Evolutionary conservation across 2,797 vertebrate species (phyloP).

Genomic region (Poeciliopsis infans): DNA sequence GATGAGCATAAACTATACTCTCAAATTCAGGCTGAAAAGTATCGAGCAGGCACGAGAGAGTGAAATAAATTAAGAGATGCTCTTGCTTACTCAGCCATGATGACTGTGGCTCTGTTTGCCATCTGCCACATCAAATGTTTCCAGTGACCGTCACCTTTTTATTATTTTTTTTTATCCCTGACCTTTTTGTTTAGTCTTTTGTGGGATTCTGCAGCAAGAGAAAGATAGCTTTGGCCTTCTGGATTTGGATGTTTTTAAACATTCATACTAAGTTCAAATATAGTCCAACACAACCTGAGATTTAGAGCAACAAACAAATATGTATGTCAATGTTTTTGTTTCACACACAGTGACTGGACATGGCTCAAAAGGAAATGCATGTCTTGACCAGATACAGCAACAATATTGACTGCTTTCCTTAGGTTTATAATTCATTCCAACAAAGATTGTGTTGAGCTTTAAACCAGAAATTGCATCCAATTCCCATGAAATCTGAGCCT

Average conservation of each 20-base stretch:
- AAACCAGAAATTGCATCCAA: background rate
- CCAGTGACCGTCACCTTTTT: background rate
- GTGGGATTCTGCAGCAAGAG: background rate
- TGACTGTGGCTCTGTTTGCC: background rate
- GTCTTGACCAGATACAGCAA: background rate
- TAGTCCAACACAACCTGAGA: constrained; percentile 18
- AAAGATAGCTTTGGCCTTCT: background rate
- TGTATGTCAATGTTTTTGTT: background rate
- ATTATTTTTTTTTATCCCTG: background rate
- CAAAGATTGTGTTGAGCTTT: background rate
- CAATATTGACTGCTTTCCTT: background rate
- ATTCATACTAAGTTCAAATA: constrained; percentile 31
- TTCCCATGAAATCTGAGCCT: background rate
- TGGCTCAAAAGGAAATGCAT: background rate
- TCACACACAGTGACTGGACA: background rate
- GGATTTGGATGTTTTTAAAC: constrained; percentile 18
- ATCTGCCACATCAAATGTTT: constrained; percentile 2
- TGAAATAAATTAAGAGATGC: background rate
- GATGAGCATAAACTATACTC: background rate
- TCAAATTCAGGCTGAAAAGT: background rate
- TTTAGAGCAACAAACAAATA: constrained; percentile 9
- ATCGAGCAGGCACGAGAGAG: background rate
- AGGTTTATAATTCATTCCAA: background rate
- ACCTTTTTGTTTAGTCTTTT: background rate
- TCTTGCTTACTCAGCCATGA: constrained; percentile 4